These are phyloP conservation scores for Chlorodrepanis virens DNA, from an alignment of 2,113 vertebrate genomes.

Conservation along the genomic window DNA sequence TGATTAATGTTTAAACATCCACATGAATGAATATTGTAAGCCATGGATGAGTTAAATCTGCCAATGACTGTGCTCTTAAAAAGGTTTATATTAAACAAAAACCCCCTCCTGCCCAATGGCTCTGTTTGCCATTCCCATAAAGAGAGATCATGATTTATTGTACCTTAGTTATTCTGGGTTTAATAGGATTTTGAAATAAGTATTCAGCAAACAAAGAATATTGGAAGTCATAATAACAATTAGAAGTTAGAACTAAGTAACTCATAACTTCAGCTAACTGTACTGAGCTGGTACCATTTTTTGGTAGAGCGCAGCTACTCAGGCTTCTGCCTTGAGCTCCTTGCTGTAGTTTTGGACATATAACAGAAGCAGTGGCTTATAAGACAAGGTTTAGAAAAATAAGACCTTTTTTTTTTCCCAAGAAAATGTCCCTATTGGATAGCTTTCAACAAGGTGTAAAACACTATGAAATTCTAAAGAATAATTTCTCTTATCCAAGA, in stretches of 20 bases:
- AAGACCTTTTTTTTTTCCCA: not conserved
- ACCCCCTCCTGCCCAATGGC: not conserved
- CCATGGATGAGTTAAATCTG: not conserved
- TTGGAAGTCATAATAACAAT: not conserved
- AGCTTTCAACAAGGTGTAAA: not conserved
- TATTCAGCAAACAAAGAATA: not conserved
- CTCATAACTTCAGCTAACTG: not conserved
- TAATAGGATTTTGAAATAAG: not conserved
- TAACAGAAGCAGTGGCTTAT: not conserved
- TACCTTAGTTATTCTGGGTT: not conserved
- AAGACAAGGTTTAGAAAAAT: not conserved
- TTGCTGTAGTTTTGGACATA: not conserved
- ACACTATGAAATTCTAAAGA: not conserved
- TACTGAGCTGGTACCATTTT: not conserved
- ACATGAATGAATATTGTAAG: not conserved
- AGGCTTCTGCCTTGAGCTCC: not conserved
- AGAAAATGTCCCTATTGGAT: rapidly evolving
- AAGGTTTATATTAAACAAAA: not conserved
- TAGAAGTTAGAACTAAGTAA: not conserved
- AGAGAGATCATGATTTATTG: not conserved
- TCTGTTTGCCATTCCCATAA: not conserved
- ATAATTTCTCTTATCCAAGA: not conserved
- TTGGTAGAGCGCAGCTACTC: not conserved
- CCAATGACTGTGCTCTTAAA: not conserved
- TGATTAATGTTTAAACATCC: not conserved